phyloP scores from a whole-genome alignment of 2,113 vertebrate genomes.

The Pollachius pollachius region DNA sequence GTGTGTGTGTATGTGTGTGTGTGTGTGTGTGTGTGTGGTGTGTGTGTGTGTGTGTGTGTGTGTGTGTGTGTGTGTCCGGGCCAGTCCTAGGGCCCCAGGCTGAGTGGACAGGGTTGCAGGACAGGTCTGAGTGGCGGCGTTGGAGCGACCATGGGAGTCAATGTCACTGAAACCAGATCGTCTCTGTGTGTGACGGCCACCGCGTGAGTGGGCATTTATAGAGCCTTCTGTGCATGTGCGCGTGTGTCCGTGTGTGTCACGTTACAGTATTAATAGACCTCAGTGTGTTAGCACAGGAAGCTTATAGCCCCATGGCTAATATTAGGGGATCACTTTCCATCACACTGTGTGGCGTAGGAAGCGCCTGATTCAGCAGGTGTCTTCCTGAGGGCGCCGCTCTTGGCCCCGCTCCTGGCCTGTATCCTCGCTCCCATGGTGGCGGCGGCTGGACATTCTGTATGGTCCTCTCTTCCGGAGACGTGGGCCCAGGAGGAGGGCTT shows the following conservation, averaged over 20 bases:
- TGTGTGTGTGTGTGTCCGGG: slow-evolving; percentile 26
- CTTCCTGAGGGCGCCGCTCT: slow-evolving; percentile 47
- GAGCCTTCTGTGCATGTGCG: slow-evolving; percentile 30
- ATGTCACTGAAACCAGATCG: slow-evolving; percentile 61
- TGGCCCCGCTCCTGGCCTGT: slow-evolving; percentile 15
- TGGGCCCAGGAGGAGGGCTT: slow-evolving; percentile 29
- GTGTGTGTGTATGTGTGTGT: slow-evolving; percentile 11
- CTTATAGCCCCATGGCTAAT: slow-evolving; percentile 64
- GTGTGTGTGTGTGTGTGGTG: slow-evolving; percentile 1
- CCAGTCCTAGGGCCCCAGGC: slow-evolving; percentile 29
- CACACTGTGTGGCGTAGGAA: slow-evolving; percentile 69
- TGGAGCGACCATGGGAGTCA: slow-evolving; percentile 1
- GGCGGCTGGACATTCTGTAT: slow-evolving; percentile 26
- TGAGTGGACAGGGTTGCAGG: slow-evolving; percentile 63
- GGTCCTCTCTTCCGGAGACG: background rate
- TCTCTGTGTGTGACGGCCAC: slow-evolving; percentile 59
- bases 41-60: slow-evolving; percentile 13
- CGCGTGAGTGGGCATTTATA: slow-evolving; percentile 68
- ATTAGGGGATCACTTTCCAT: slow-evolving; percentile 69
- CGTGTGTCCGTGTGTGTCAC: slow-evolving; percentile 43
- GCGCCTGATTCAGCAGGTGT: slow-evolving; percentile 74
- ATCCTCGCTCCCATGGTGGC: slow-evolving; percentile 28
- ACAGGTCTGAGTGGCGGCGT: slow-evolving; percentile 44
- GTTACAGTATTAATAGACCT: slow-evolving; percentile 62
- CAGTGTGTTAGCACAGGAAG: slow-evolving; percentile 60